Base-by-base conservation (phyloP, 1,140 invertebrate genomes). In the Stenopsyche tienmushanensis region DNA sequence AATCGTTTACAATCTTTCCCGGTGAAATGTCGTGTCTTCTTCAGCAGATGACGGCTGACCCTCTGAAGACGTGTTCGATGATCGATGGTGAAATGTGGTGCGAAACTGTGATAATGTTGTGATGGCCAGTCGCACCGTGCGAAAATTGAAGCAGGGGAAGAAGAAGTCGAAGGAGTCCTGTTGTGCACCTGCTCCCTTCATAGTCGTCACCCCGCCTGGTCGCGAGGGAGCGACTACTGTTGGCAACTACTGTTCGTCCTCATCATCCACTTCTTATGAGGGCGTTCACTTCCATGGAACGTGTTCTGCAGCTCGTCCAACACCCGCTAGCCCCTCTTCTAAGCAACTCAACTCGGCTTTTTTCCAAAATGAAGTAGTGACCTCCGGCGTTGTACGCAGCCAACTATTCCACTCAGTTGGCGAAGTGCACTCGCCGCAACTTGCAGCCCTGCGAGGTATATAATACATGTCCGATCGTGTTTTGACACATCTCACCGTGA, bases 81-180 rank as follows among this genome's bases (percentile, higher is more conserved):
- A 13, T 13, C 41, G 41, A 44, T 17, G 18, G n/a, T 44, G 41
- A 44, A 44, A 13, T 13, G 18, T 44, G 41, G n/a, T 3, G 41
- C 3, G 41, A 17, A 44, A 44, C 18, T 44, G 13, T 17, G 41
- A 13, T 34, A 18, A 13, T 10, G 23, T 21, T 18, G 78, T 77
- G 69, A 81, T 81, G 79, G 79, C 78, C 53, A 80, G 75, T 26
- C 29, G 69, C 65, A 80, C 76, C 65, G 78, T 81, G 63, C 77
- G 77, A 63, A 78, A 76, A 75, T 69, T 81, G 42, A 81, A 81
- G 70, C 74, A 77, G 55, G 77, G 74, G 73, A 71, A 63, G 24
- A 80, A 76, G 71, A 39, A 75, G 76, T 55, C 58, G 66, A n/a
- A 69, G 42, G 64, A 67, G 41, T 25, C 9, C 21, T 24, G 15